phyloP scores from a whole-genome alignment of 2,113 vertebrate species.

The Nestor notabilis region DNA sequence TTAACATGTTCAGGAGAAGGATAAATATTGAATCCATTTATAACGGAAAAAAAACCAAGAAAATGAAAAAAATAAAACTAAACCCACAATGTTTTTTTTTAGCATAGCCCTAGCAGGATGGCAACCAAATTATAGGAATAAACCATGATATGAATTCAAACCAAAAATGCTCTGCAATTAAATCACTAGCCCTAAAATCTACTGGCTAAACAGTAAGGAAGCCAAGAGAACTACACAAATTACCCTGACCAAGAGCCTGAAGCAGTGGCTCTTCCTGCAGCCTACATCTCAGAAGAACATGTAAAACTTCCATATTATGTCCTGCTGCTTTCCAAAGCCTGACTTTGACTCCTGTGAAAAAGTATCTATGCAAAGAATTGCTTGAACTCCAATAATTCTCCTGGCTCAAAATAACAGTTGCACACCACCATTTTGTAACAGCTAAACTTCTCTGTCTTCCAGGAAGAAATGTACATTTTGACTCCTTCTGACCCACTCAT shows the following conservation, averaged over 20 bases:
- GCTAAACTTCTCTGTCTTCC: background rate
- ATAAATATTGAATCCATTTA: background rate
- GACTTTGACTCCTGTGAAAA: background rate
- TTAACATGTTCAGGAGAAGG: background rate
- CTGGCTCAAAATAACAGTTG: background rate
- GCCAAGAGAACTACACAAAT: background rate
- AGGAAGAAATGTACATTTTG: slow-evolving; percentile 1
- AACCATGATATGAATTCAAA: background rate
- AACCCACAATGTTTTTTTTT: background rate
- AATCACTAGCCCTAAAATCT: background rate
- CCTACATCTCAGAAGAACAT: background rate
- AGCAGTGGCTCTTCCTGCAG: background rate
- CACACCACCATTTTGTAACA: background rate
- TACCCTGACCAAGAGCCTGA: background rate
- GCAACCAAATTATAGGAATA: background rate
- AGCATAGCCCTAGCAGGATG: background rate
- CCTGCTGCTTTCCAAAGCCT: background rate
- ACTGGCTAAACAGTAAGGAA: background rate
- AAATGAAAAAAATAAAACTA: background rate
- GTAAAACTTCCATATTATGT: background rate
- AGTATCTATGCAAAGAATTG: background rate
- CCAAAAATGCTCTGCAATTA: background rate
- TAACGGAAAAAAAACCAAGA: background rate
- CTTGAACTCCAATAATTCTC: background rate
- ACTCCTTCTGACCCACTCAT: background rate